phyloP scores from a whole-genome alignment of 2,888 invertebrate genomes.

The Caenorhabditis doughertyi region DNA sequence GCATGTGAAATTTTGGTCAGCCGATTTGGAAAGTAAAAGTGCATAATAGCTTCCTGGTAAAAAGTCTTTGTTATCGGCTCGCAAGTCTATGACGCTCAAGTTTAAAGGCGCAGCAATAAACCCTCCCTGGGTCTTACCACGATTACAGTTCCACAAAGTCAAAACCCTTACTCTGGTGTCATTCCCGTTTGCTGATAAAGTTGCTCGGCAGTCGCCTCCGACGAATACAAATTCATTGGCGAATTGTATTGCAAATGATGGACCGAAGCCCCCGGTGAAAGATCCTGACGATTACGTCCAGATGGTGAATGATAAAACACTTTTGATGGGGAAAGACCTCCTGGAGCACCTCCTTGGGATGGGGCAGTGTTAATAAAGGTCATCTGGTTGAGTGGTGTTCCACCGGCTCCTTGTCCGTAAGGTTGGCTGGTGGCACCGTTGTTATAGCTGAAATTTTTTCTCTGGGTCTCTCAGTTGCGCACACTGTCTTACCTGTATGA shows the following conservation, averaged over 20 bases:
- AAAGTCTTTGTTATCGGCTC: too few relatives aligned
- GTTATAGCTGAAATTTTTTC: constrained; percentile 65
- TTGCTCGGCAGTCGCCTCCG: constrained; percentile 79
- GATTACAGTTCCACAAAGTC: background rate
- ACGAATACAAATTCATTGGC: constrained; percentile 80
- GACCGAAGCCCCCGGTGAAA: constrained; percentile 76
- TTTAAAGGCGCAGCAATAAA: too few relatives aligned
- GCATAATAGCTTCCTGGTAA: too few relatives aligned
- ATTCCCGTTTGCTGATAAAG: constrained; percentile 77
- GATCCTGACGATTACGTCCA: constrained; percentile 71
- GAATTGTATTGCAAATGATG: constrained; percentile 82
- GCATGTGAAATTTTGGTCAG: too few relatives aligned
- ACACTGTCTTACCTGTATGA: constrained; percentile 53
- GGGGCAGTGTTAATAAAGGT: constrained; percentile 68
- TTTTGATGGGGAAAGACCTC: constrained; percentile 46
- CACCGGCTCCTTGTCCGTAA: constrained; percentile 65
- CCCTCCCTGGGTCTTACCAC: too few relatives aligned
- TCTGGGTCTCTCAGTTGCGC: background rate
- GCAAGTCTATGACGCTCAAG: too few relatives aligned
- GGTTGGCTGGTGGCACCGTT: constrained; percentile 59
- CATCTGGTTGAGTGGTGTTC: constrained; percentile 70
- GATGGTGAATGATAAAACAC: constrained; percentile 72
- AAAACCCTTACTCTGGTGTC: constrained; percentile 57
- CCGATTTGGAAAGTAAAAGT: too few relatives aligned
- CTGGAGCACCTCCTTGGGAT: background rate